Evolutionary conservation across 2,797 vertebrate genomes (phyloP), one percentile per base, ranked within the genome.

Genomic region (Enteromius mattozi): DNA sequence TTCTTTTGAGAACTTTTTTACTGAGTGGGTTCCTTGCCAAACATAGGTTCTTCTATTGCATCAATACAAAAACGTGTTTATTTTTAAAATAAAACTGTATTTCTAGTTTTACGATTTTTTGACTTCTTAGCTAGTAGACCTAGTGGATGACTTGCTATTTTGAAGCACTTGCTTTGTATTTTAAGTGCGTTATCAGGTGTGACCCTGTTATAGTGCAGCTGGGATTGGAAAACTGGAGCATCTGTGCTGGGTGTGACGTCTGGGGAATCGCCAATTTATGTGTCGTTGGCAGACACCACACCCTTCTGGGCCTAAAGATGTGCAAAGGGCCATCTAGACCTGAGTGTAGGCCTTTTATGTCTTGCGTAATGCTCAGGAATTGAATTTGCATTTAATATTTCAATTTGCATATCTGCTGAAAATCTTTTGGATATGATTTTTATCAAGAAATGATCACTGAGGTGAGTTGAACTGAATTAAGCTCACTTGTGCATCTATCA

Each of bases 191-290:
- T 71, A 56, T 85, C 86, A 75, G 86, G 72, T 78, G 81, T 61
- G 61, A 78, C 81, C 49, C 45, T 70, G 47, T 78, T 40, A 61
- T 56, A 69, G 76, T 86, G 59, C 72, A 83, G 69, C 27, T 59
- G 80, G 54, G 49, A 71, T 40, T 74, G 63, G 72, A 78, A 76
- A 83, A 69, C 61, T 79, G 45, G 72, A 77, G 51, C 78, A 82
- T 81, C 56, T 83, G 69, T 85, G 66, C 68, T 85, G 66, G 59
- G 51, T 81, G 56, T 10, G 40, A 12, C 0, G 45, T 83, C 66
- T 77, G 54, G 49, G 78, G 47, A 84, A 37, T 14, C 33, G 13
- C 35, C 56, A 47, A 47, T 12, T 2, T 78, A 12, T 45, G 35
- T 80, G 69, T 84, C 59, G 10, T 21, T 83, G 66, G 71, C 33